Conservation (phyloP, 2,797 vertebrate species). For the Leptatherina wallacei region DNA sequence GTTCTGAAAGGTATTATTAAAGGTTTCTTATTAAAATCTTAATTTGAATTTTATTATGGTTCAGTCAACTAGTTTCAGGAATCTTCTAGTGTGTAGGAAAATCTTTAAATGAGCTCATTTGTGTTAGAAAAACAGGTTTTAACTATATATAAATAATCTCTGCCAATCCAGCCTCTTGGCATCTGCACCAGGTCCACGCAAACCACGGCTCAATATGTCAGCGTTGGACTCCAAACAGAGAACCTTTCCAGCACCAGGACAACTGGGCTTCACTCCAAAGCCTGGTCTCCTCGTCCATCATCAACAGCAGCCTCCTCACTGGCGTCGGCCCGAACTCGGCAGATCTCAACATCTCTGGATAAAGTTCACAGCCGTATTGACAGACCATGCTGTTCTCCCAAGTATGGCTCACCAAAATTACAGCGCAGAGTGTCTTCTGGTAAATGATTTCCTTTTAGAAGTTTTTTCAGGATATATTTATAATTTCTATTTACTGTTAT, state of each 20-base stretch:
- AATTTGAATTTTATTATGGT: background rate
- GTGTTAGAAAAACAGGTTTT: background rate
- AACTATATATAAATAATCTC: background rate
- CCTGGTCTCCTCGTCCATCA: slow-evolving; percentile 92
- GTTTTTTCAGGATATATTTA: background rate
- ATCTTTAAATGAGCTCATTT: background rate
- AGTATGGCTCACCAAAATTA: slow-evolving; percentile 95
- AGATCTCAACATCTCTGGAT: slow-evolving; percentile 96
- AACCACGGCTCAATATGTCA: slow-evolving; percentile 87
- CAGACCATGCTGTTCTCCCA: slow-evolving; percentile 95
- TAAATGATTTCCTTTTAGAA: slow-evolving; percentile 17
- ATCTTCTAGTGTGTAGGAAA: background rate
- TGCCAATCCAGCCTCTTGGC: slow-evolving; percentile 44
- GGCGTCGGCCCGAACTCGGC: slow-evolving; percentile 89
- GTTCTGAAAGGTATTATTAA: too few relatives aligned
- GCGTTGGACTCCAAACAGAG: slow-evolving; percentile 93
- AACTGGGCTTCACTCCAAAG: slow-evolving; percentile 86
- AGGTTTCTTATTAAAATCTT: background rate
- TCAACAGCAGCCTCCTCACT: slow-evolving; percentile 79
- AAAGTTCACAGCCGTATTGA: slow-evolving; percentile 96
- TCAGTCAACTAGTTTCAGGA: background rate
- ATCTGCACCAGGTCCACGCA: slow-evolving; percentile 88
- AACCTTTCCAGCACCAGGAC: slow-evolving; percentile 67
- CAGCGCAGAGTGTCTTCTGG: slow-evolving; percentile 88
- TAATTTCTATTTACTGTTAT: background rate